Evolutionary conservation across 1,140 invertebrate genomes (phyloP), one percentile per base, ranked within the genome.

Genomic region (Hylaeus anthracinus): DNA sequence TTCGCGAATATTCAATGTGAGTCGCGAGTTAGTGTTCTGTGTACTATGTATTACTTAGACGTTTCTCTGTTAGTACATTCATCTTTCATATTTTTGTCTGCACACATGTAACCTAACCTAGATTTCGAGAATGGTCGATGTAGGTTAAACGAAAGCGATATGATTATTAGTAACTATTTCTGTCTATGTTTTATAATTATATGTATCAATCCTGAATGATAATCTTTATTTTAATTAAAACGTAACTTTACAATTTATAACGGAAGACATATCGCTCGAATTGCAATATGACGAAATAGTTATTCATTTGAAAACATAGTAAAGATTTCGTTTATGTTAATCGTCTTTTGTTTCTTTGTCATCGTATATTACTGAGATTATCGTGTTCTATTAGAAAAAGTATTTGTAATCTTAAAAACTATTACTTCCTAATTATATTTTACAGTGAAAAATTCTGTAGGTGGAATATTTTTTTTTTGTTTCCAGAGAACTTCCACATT

Each of bases 401-500:
- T 48, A 15, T 41, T 26, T 41, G 41, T 69, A n/a, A 37, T 58
- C 45, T 67, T 5, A 48, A 58, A 26, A 26, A 26, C 26, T 26
- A 26, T 26, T 26, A 26, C 26, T 26, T 26, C 26, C 26, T 26
- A 26, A 26, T 26, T 26, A 26, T 26, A 26, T 26, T 26, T 26
- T 26, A 26, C 37, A 61, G 15, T 5, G 3, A 56, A 5, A 55
- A 48, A 39, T 26, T 10, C 43, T 53, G 1, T 39, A 45, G 5
- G 5, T 65, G 15, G 4, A 26, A 51, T 58, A 26, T 15, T 43
- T n/a, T 58, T 56, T 75, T 64, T 88, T 81, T 82, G 71, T 73
- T 94, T 93, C 6, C 87, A 96, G 95, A 83, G 92, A 94, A 87
- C 86, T 95, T 63, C 86, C 91, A 72, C 61, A 91, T n/a, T 81